phyloP scores from a whole-genome alignment of 2,888 invertebrate species.

The Peribatodes rhomboidaria region DNA sequence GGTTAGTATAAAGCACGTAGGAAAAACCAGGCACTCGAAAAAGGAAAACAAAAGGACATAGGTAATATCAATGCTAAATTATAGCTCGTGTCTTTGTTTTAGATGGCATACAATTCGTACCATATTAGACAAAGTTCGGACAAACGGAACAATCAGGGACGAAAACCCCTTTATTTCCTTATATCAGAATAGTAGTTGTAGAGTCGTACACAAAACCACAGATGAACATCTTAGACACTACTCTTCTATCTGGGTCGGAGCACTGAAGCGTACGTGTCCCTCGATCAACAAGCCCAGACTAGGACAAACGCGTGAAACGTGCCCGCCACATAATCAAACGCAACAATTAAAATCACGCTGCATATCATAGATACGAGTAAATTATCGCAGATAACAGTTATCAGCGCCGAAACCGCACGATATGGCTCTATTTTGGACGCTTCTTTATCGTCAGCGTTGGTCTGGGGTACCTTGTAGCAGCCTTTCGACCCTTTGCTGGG shows the following conservation, averaged over 20 bases:
- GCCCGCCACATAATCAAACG: conserved; percentile 33
- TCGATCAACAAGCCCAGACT: conserved; percentile 1
- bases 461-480: conserved; percentile 81
- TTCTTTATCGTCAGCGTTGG: conserved; percentile 81
- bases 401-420: conserved; percentile 48
- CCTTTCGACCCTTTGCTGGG: conserved; percentile 67
- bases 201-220: not conserved
- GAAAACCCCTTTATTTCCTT: too few species aligned
- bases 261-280: not conserved
- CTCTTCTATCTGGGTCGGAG: not conserved
- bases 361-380: conserved; percentile 52
- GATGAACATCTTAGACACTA: not conserved
- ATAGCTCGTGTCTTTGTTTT: too few species aligned
- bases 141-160: too few species aligned
- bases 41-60: too few species aligned
- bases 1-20: too few species aligned
- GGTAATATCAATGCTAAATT: too few species aligned
- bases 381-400: conserved; percentile 73
- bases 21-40: too few species aligned
- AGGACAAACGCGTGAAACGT: conserved; percentile 6
- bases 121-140: too few species aligned
- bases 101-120: too few species aligned
- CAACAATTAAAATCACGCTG: conserved; percentile 54
- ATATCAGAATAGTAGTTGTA: not conserved
- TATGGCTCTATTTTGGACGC: conserved; percentile 70